Evolutionary conservation across 1,140 invertebrate species (phyloP).

Genomic region (Chrysomallon squamiferum): DNA sequence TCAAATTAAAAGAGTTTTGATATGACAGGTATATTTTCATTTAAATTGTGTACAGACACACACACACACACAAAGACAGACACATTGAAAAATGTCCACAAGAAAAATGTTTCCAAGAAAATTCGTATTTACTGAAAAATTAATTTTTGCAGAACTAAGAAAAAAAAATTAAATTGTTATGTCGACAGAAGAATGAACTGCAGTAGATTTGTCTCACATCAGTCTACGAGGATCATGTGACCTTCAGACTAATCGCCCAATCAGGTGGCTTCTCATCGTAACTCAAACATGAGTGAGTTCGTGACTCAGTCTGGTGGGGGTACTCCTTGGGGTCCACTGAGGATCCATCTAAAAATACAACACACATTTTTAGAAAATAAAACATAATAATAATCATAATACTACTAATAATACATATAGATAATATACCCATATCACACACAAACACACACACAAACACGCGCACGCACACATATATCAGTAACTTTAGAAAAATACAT

Average conservation of each 20-base stretch:
- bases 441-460: neutral
- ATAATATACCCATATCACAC: neutral
- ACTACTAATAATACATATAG: neutral
- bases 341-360: slow-evolving; percentile 6
- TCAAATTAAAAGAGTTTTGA: no score
- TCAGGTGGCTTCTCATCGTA: slow-evolving; percentile 51
- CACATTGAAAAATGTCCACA: no score
- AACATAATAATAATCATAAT: neutral
- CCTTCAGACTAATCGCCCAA: slow-evolving; percentile 48
- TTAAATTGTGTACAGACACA: no score
- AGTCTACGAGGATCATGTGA: slow-evolving; percentile 62
- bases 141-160: no score
- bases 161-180: no score
- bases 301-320: slow-evolving; percentile 1
- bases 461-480: no score
- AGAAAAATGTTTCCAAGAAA: no score
- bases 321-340: neutral
- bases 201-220: neutral
- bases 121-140: no score
- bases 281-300: slow-evolving; percentile 4
- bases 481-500: no score
- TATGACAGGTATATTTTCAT: no score
- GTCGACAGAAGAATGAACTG: no score
- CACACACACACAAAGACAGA: no score
- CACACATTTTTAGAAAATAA: neutral